phyloP scores from a whole-genome alignment of 1,140 invertebrate genomes.

The Bombus difficillimus region DNA sequence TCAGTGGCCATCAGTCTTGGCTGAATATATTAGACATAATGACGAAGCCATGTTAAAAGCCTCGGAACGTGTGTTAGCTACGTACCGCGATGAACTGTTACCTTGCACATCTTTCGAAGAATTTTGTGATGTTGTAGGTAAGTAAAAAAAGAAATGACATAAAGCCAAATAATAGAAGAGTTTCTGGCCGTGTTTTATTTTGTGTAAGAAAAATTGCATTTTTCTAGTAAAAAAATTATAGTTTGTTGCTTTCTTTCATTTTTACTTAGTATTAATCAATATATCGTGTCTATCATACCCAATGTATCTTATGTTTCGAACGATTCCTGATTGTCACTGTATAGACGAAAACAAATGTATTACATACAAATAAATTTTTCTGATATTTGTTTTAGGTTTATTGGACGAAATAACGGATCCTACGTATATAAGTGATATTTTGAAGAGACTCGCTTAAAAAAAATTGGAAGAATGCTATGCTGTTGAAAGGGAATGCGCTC shows the following conservation, averaged over 20 bases:
- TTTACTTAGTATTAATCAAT: no score
- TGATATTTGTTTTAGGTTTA: constrained; percentile 83
- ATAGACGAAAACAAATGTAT: no score
- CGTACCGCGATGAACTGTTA: constrained; percentile 94
- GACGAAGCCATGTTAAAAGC: constrained; percentile 94
- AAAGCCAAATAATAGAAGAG: background rate
- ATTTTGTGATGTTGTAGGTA: constrained; percentile 94
- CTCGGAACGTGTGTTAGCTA: constrained; percentile 91
- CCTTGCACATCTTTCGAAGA: constrained; percentile 94
- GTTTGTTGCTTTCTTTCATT: no score
- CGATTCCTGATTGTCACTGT: no score
- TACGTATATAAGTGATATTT: constrained; percentile 84
- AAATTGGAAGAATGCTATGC: constrained; percentile 46
- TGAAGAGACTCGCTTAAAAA: constrained; percentile 77
- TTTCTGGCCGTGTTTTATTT: no score
- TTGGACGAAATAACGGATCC: constrained; percentile 85
- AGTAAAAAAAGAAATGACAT: constrained; percentile 58
- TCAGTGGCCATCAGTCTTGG: constrained; percentile 93
- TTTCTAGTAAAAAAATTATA: no score
- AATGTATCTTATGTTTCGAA: no score
- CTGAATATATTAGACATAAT: constrained; percentile 96
- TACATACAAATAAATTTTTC: background rate
- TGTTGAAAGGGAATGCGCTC: constrained; percentile 51
- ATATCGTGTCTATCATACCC: no score
- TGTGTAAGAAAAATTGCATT: no score